phyloP scores from a whole-genome alignment of 2,888 invertebrate species.

The Philonicus albiceps region DNA sequence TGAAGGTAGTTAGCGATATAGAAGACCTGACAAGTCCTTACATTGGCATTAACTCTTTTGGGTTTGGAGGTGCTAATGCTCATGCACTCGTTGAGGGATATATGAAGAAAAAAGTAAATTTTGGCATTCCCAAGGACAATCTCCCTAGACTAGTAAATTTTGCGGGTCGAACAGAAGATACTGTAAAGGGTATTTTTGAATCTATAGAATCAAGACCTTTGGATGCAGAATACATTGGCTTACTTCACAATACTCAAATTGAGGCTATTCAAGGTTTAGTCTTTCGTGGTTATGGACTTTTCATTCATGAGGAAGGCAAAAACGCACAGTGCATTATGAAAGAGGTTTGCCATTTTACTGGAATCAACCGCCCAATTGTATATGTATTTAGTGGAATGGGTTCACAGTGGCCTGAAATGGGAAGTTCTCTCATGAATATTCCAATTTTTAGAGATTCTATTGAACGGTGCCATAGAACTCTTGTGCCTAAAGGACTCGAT shows the following conservation, averaged over 20 bases:
- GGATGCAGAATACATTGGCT: constrained; percentile 70
- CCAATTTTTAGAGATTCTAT: constrained; percentile 78
- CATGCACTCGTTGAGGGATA: constrained; percentile 57
- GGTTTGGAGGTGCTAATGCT: constrained; percentile 91
- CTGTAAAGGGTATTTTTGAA: constrained; percentile 72
- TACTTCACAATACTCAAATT: constrained; percentile 69
- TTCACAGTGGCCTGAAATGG: constrained; percentile 89
- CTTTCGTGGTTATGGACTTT: constrained; percentile 78
- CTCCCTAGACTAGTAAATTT: constrained; percentile 76
- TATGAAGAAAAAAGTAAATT: constrained; percentile 63
- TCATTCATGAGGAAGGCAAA: constrained; percentile 50
- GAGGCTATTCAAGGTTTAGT: constrained; percentile 72
- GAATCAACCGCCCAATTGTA: constrained; percentile 77
- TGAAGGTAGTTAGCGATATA: constrained; percentile 77
- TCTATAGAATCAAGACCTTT: constrained; percentile 70
- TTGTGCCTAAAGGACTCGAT: constrained; percentile 70
- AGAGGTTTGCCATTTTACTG: constrained; percentile 70
- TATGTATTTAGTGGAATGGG: constrained; percentile 94
- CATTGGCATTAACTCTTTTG: constrained; percentile 89
- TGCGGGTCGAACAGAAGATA: constrained; percentile 83
- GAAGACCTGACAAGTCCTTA: constrained; percentile 76
- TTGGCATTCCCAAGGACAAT: constrained; percentile 70
- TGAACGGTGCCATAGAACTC: constrained; percentile 66
- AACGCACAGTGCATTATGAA: constrained; percentile 60
- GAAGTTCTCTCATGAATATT: constrained; percentile 75